Percentiles rank a stretch among this genome's conserved stretches.
These are phyloP conservation scores for Pachyuromys duprasi DNA, from an alignment of 2,797 vertebrate species.

Conservation along the genomic window DNA sequence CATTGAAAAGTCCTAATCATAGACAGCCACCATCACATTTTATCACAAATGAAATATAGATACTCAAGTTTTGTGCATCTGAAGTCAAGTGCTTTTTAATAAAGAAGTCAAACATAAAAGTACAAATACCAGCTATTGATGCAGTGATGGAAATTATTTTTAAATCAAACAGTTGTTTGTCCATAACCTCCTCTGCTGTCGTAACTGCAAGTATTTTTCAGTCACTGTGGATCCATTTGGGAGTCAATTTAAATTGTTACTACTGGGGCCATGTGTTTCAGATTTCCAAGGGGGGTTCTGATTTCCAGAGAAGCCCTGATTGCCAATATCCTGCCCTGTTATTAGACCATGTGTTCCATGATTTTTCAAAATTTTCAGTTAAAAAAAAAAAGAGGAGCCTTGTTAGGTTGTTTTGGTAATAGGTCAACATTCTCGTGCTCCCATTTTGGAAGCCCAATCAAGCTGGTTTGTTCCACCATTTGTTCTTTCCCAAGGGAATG, in stretches of 20 bases:
- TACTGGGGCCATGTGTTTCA: conserved; percentile 61
- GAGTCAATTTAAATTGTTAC: conserved; percentile 50
- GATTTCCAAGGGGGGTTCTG: conserved; percentile 67
- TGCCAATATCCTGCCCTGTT: conserved; percentile 75
- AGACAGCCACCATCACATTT: conserved; percentile 4
- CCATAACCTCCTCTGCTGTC: background rate
- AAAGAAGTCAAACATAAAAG: background rate
- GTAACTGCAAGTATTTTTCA: conserved; percentile 48
- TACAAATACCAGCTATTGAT: background rate
- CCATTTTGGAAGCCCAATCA: background rate
- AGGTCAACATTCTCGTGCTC: background rate
- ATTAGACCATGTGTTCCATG: conserved; percentile 61
- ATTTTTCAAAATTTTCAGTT: conserved; percentile 64
- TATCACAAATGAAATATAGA: conserved; percentile 1
- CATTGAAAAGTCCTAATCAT: background rate
- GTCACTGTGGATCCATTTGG: background rate
- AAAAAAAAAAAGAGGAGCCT: conserved; percentile 26
- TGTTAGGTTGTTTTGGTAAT: conserved; percentile 53
- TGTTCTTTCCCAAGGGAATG: background rate
- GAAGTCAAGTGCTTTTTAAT: conserved; percentile 4
- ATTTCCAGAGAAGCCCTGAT: conserved; percentile 63
- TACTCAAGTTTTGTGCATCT: background rate
- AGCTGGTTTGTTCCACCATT: background rate
- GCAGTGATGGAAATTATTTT: conserved; percentile 1
- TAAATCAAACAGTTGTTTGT: background rate